Percentiles rank a stretch among this genome's conserved stretches.
Conservation (phyloP, 2,888 invertebrate species). For the Idaea biselata region DNA sequence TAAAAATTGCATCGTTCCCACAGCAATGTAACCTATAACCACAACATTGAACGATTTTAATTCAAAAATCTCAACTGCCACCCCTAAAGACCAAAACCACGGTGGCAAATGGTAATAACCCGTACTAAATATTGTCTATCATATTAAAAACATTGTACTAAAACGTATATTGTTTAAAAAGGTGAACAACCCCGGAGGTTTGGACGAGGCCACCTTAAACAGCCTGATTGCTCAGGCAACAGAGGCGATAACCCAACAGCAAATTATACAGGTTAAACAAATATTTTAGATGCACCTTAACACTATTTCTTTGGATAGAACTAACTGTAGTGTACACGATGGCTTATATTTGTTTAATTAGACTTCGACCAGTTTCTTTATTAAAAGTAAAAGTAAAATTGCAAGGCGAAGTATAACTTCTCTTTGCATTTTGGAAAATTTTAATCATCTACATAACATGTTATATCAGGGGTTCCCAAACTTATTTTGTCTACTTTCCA, state of each 20-base stretch:
- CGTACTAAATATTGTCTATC: background rate
- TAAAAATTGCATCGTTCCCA: too few species aligned
- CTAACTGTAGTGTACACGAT: conserved; percentile 12
- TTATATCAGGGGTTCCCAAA: too few species aligned
- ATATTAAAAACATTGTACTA: background rate
- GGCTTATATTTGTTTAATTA: conserved; percentile 7
- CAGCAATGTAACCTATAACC: too few species aligned
- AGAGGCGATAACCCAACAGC: conserved; percentile 78
- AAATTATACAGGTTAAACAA: conserved; percentile 75
- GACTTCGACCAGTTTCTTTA: too few species aligned
- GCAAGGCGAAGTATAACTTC: too few species aligned
- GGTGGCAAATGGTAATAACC: background rate
- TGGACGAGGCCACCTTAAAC: conserved; percentile 78
- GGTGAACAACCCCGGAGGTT: conserved; percentile 76
- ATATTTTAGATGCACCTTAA: conserved; percentile 17
- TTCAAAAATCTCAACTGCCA: too few species aligned
- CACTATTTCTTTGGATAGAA: conserved; percentile 13
- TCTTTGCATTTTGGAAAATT: too few species aligned
- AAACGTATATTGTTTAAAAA: conserved; percentile 36
- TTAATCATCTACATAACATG: too few species aligned
- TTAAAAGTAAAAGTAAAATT: too few species aligned
- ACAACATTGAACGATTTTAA: too few species aligned
- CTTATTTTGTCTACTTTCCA: too few species aligned
- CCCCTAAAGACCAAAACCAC: too few species aligned
- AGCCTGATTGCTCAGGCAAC: conserved; percentile 77